phyloP scores from a whole-genome alignment of 1,140 invertebrate species.

The Drosophila ogumai region DNA sequence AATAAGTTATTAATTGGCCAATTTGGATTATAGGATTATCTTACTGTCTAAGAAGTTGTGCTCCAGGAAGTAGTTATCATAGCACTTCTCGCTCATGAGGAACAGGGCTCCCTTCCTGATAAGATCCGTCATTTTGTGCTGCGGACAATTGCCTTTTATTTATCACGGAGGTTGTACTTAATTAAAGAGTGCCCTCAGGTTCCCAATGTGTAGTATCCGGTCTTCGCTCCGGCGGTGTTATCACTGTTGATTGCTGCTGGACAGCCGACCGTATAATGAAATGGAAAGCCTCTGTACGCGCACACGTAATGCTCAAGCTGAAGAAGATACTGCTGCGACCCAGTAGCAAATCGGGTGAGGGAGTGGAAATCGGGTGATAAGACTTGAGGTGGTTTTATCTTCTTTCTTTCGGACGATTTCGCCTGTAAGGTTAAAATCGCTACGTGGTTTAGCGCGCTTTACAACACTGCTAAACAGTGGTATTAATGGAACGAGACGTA shows the following conservation, averaged over 20 bases:
- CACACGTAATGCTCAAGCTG: slow-evolving; percentile 57
- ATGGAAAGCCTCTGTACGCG: slow-evolving; percentile 52
- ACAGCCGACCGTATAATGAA: slow-evolving; percentile 46
- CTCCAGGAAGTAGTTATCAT: slow-evolving; percentile 90
- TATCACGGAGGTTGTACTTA: slow-evolving; percentile 45
- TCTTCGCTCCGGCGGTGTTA: slow-evolving; percentile 40
- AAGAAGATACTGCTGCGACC: slow-evolving; percentile 24
- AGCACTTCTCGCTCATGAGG: slow-evolving; percentile 87
- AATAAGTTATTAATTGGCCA: slow-evolving; percentile 2
- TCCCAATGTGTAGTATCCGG: slow-evolving; percentile 26
- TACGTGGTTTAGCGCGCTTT: slow-evolving; percentile 16
- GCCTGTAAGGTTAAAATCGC: slow-evolving; percentile 5
- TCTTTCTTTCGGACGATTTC: slow-evolving; percentile 13
- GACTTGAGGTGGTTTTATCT: slow-evolving; percentile 23
- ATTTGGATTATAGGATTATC: slow-evolving; percentile 33
- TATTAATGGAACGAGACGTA: too few species aligned
- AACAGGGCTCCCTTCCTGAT: slow-evolving; percentile 73
- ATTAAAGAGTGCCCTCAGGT: slow-evolving; percentile 30
- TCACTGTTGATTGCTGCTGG: slow-evolving; percentile 39
- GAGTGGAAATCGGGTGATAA: slow-evolving; percentile 28
- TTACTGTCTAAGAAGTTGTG: slow-evolving; percentile 92
- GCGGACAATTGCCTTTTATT: slow-evolving; percentile 17
- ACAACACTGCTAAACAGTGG: slow-evolving; percentile 29
- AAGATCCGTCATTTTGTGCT: slow-evolving; percentile 65
- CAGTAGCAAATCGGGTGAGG: slow-evolving; percentile 30